Conservation (phyloP, 2,797 vertebrate genomes). For the Silurus aristotelis region DNA sequence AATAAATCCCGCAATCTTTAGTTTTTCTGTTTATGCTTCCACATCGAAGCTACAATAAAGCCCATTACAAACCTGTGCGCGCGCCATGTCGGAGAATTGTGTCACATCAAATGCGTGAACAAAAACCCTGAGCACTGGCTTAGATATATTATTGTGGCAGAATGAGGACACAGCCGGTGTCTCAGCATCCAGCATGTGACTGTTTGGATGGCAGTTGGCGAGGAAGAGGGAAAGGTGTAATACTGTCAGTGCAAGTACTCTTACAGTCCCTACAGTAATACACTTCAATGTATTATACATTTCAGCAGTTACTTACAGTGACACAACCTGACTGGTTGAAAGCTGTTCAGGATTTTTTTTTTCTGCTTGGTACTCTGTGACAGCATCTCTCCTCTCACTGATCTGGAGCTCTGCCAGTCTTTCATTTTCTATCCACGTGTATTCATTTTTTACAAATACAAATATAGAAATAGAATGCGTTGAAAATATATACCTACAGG, state of each 20-base stretch:
- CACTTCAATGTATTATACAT: conserved; percentile 21
- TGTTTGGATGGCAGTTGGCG: conserved; percentile 52
- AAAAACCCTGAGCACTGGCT: conserved; percentile 18
- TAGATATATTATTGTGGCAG: conserved; percentile 30
- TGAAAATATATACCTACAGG: background rate
- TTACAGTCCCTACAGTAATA: conserved; percentile 12
- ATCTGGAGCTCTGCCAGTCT: background rate
- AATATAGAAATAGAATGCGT: background rate
- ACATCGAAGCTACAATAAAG: background rate
- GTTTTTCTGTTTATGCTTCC: background rate
- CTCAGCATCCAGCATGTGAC: conserved; percentile 45
- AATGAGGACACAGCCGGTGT: conserved; percentile 38
- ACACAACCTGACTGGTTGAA: conserved; percentile 11
- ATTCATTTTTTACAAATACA: background rate
- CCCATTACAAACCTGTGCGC: background rate
- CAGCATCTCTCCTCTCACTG: background rate
- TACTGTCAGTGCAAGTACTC: conserved; percentile 24
- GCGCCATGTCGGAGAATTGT: background rate
- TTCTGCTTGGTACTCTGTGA: background rate
- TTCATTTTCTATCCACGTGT: background rate
- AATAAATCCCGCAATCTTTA: background rate
- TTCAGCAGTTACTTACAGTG: conserved; percentile 10
- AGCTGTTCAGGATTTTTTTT: background rate
- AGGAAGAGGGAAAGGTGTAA: conserved; percentile 54
- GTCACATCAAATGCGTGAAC: conserved; percentile 3